A percentile compares a stretch with the other conserved stretches of the same genome.
phyloP scores from a whole-genome alignment of 1,140 invertebrate genomes.

The Meteorus sp. region DNA sequence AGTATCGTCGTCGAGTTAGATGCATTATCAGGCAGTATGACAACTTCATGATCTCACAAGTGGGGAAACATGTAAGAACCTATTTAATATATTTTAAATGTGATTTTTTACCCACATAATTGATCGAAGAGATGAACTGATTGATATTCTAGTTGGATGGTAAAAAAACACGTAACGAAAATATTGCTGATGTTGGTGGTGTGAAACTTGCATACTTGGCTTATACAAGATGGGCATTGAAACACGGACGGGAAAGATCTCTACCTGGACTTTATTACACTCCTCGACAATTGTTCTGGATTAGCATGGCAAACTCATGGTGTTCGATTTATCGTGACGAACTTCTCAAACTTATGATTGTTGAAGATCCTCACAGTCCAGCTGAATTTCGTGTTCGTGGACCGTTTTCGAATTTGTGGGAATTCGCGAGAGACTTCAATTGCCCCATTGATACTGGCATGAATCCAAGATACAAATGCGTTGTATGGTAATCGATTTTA shows the following conservation, averaged over 20 bases:
- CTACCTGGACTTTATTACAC: neutral
- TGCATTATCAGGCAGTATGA: conserved; percentile 90
- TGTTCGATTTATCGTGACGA: neutral
- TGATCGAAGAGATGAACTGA: too few relatives aligned
- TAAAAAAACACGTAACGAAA: too few relatives aligned
- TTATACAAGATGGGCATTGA: neutral
- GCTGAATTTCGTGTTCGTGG: neutral
- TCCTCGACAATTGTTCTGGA: neutral
- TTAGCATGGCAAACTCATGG: neutral
- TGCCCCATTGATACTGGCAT: neutral
- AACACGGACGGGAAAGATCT: neutral
- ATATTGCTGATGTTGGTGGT: too few relatives aligned
- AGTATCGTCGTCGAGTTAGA: conserved; percentile 73
- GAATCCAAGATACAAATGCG: neutral
- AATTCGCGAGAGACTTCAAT: neutral
- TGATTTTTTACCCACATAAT: neutral
- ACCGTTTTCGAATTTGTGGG: neutral
- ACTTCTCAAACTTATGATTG: neutral
- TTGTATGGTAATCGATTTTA: neutral
- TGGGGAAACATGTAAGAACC: conserved; percentile 67
- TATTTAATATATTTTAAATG: neutral
- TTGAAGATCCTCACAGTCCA: neutral
- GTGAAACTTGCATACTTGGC: neutral
- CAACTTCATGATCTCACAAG: conserved; percentile 74
- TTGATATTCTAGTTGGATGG: too few relatives aligned